Evolutionary conservation across 2,797 vertebrate genomes (phyloP), one percentile per base, ranked within the genome.

Genomic region (Peromyscus aztecus): DNA sequence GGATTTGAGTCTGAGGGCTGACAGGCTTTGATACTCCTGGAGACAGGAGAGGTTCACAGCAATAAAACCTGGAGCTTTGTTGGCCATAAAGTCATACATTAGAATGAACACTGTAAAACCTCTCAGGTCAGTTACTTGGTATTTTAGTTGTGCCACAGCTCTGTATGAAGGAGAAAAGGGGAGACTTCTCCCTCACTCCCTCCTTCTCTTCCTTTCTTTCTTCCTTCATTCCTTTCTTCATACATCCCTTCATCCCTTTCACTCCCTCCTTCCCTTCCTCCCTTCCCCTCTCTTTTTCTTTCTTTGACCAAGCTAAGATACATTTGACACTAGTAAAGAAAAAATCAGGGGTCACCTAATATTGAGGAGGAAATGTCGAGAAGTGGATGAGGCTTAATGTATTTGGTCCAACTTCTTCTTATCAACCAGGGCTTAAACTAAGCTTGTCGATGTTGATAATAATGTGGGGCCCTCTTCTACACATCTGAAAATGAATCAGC

Each of bases 361-460:
- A 43, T 43, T 77, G 34, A 85, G 91, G 90, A 67, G 59, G 90
- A 61, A 91, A 90, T 61, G n/a, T n/a, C 81, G 76, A 92, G 78
- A 87, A 76, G n/a, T 46, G 27, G 46, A 2, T 52, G 49, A 59
- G 65, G 83, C 17, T 61, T 59, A 29, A 63, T 92, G 46, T 29
- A 91, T 23, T 91, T 7, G 52, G 21, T 67, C 46, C 34, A 88
- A 63, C 24, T 77, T 57, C 80, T 82, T 40, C 80, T 82, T 40
- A 43, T 17, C 37, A 71, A 85, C 37, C 49, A 91, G n/a, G 75
- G 59, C 69, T 86, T 91, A 86, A 75, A 34, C 75, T 27, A 77
- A 93, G 86, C 90, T 76, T 86, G 75, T 86, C 69, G 75, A 83
- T 89, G 7, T 94, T 95, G 93, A 91, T 92, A 90, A 89, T 40